A percentile compares a stretch with the other conserved stretches of the same genome.
These are phyloP conservation scores for Bellardia bayeri DNA, from an alignment of 2,888 invertebrate species.

Conservation along the genomic window DNA sequence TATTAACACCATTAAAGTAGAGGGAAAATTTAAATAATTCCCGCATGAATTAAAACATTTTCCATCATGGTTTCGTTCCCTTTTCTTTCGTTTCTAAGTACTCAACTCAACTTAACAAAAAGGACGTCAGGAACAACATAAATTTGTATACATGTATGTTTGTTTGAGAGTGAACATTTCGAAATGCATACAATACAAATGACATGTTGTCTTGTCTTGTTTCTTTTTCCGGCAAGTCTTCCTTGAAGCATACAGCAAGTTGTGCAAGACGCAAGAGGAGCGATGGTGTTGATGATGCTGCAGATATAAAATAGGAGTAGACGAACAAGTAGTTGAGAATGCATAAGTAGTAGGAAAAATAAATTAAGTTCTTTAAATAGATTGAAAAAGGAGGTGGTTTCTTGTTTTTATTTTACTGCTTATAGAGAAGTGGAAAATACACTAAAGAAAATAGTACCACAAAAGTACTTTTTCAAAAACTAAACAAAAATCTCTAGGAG, in stretches of 20 bases:
- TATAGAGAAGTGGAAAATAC: neutral
- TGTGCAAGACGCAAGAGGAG: neutral
- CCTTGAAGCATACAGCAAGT: conserved; percentile 1
- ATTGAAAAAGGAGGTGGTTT: conserved; percentile 11
- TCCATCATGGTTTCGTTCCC: conserved; percentile 39
- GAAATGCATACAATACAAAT: conserved; percentile 55
- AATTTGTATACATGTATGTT: conserved; percentile 36
- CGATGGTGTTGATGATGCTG: neutral
- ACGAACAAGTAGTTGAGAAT: conserved; percentile 5
- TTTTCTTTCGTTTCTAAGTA: conserved; percentile 29
- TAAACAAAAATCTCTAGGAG: too few relatives aligned
- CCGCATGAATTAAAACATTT: conserved; percentile 77
- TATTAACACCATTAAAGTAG: conserved; percentile 80
- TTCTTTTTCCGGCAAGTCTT: neutral
- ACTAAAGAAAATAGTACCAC: neutral
- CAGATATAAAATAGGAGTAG: neutral
- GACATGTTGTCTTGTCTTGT: conserved; percentile 53
- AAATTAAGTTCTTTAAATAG: conserved; percentile 51
- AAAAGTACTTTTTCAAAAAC: too few relatives aligned
- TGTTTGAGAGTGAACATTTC: neutral
- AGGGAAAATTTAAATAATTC: conserved; percentile 79
- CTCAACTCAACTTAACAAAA: conserved; percentile 22
- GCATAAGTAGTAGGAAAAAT: conserved; percentile 43
- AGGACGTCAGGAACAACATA: conserved; percentile 45
- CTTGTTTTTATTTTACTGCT: neutral